Percentiles rank a stretch among this genome's conserved stretches.
These are phyloP conservation scores for Malurus splendens DNA, from an alignment of 2,797 vertebrate species.

Conservation along the genomic window DNA sequence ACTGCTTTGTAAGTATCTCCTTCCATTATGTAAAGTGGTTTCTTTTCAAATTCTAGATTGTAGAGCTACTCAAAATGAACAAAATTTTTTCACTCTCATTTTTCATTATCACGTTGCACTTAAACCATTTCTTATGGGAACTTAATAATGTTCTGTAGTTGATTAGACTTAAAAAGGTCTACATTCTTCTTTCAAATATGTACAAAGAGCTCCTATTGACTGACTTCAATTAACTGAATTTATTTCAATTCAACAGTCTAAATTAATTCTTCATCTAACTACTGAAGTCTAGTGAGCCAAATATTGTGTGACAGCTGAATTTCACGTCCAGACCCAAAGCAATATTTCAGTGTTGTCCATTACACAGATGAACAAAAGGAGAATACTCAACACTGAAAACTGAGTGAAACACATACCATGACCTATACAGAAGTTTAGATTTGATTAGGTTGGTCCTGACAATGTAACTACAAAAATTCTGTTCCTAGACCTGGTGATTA, in stretches of 20 bases:
- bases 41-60: conserved; percentile 58
- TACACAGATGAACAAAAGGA: not conserved
- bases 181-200: conserved; percentile 28
- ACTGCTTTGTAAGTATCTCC: conserved; percentile 38
- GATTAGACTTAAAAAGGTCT: conserved; percentile 42
- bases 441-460: not conserved
- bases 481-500: not conserved
- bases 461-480: not conserved
- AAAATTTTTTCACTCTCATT: conserved; percentile 33
- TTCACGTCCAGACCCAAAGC: not conserved
- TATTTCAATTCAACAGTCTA: conserved; percentile 26
- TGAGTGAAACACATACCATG: not conserved
- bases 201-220: conserved; percentile 39
- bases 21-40: conserved; percentile 58
- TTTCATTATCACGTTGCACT: conserved; percentile 53
- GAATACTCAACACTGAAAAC: not conserved
- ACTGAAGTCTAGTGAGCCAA: conserved; percentile 11
- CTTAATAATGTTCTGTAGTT: conserved; percentile 36
- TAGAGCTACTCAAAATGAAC: conserved; percentile 48
- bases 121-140: conserved; percentile 56
- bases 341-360: not conserved
- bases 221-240: conserved; percentile 52
- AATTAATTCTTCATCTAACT: conserved; percentile 23
- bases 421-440: not conserved
- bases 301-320: conserved; percentile 34